Evolutionary conservation across 2,797 vertebrate genomes (phyloP).

Genomic region (Ibycter americanus): DNA sequence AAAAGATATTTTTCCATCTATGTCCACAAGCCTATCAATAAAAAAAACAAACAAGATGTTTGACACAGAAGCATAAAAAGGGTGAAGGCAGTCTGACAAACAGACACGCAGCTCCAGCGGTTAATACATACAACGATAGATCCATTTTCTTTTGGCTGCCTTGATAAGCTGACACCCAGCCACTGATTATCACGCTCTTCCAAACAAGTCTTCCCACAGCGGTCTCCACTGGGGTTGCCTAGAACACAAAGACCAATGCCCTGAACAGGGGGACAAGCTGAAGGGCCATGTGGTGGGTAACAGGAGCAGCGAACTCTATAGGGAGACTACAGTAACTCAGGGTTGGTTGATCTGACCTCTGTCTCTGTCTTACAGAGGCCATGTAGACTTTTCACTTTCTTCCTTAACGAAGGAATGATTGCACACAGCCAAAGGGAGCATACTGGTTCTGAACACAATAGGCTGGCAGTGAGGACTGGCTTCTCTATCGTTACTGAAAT

Average conservation of each 20-base stretch:
- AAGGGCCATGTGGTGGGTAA: background rate
- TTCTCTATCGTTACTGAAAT: background rate
- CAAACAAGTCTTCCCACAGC: conserved; percentile 89
- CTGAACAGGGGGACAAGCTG: background rate
- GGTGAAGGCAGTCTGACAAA: background rate
- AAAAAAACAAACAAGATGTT: conserved; percentile 10
- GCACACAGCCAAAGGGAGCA: background rate
- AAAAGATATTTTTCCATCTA: conserved; percentile 94
- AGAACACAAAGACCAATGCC: conserved; percentile 22
- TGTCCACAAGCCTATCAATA: conserved; percentile 90
- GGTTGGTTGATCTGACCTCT: background rate
- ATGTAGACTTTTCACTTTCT: background rate
- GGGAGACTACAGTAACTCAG: background rate
- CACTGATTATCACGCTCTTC: conserved; percentile 92
- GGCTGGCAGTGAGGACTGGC: background rate
- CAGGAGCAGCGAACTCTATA: background rate
- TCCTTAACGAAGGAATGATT: background rate
- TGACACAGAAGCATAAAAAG: background rate
- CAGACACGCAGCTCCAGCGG: background rate
- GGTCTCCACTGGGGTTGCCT: conserved; percentile 74
- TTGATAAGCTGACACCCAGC: conserved; percentile 94
- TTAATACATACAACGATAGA: conserved; percentile 84
- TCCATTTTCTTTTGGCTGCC: conserved; percentile 84
- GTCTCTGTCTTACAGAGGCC: background rate
- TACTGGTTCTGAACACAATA: background rate